Evolutionary conservation across 2,797 vertebrate species (phyloP).

Genomic region (Gymnothorax reevesii): DNA sequence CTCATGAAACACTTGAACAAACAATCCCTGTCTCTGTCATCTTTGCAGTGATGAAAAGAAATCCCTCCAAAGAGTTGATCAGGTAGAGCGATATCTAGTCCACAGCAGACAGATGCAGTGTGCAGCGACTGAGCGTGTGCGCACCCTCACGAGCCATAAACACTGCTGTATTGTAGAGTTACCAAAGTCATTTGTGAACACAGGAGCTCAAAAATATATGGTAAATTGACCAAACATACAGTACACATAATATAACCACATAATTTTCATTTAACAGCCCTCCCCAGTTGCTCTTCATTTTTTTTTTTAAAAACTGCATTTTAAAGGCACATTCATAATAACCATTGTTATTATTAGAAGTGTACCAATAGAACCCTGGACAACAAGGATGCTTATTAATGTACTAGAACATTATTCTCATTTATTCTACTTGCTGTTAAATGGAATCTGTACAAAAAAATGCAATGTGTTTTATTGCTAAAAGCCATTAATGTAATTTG

Average conservation of each 20-base stretch:
- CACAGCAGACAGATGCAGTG: slow-evolving; percentile 15
- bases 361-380: neutral
- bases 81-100: neutral
- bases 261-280: neutral
- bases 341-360: neutral
- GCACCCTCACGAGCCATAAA: neutral
- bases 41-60: neutral
- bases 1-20: neutral
- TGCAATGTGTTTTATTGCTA: neutral
- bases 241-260: neutral
- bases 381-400: neutral
- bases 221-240: neutral
- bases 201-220: neutral
- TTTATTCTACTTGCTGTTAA: neutral
- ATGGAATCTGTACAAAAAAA: neutral
- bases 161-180: neutral
- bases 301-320: neutral
- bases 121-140: slow-evolving; percentile 45
- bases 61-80: neutral
- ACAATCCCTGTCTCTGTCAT: neutral
- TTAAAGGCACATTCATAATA: neutral
- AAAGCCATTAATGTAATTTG: neutral
- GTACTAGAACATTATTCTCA: neutral
- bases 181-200: neutral
- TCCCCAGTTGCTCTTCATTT: neutral